Percentiles rank a stretch among this genome's conserved stretches.
These are phyloP conservation scores for Campoletis sonorensis DNA, from an alignment of 1,140 invertebrate species.

Conservation along the genomic window DNA sequence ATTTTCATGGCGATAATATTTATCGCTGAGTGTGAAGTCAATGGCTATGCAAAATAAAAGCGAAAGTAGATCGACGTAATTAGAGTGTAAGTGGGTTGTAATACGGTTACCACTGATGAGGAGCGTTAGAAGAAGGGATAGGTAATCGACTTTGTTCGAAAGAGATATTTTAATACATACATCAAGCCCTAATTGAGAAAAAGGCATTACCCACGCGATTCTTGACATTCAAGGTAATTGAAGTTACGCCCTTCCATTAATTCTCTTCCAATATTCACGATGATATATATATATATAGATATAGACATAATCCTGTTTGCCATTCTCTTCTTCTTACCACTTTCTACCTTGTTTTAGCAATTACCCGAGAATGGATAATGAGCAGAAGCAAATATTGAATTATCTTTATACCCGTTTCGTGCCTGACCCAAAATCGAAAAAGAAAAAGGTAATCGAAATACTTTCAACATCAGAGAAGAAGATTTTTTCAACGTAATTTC, in stretches of 20 bases:
- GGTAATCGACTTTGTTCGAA: neutral
- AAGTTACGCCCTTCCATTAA: neutral
- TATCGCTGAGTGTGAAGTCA: neutral
- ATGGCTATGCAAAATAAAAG: neutral
- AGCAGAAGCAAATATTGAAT: conserved; percentile 34
- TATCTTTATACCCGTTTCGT: neutral
- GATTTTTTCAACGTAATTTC: too few relatives aligned
- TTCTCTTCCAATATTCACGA: neutral
- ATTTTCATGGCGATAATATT: neutral
- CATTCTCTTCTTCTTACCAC: neutral
- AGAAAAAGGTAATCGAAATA: neutral
- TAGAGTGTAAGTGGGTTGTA: conserved; percentile 34
- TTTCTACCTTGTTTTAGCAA: neutral
- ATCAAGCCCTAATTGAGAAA: neutral
- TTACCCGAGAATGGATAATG: conserved; percentile 23
- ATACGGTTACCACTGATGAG: conserved; percentile 37
- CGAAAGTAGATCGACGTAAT: conserved; percentile 29
- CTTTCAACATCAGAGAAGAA: too few relatives aligned
- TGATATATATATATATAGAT: neutral
- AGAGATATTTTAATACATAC: neutral
- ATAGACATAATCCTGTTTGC: conserved; percentile 22
- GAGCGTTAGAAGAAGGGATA: neutral
- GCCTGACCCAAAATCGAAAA: neutral
- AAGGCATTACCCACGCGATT: neutral
- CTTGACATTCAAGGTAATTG: neutral